Evolutionary conservation across 2,113 vertebrate genomes (phyloP).

Genomic region (Lepus americanus): DNA sequence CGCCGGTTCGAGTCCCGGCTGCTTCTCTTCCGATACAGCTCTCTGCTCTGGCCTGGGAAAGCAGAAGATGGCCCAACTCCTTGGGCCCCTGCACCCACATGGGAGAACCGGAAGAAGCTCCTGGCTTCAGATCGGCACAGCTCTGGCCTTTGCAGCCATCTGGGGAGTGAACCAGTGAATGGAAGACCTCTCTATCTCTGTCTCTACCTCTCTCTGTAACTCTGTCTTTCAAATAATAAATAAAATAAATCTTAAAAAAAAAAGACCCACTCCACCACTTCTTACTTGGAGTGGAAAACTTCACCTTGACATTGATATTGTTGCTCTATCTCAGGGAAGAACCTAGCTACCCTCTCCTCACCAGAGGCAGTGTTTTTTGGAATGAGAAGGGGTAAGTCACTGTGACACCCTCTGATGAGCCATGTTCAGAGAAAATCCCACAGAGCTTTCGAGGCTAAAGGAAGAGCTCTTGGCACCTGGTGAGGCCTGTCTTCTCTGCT

Average conservation of each 20-base stretch:
- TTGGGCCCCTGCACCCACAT: too few relatives aligned
- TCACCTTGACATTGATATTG: not conserved
- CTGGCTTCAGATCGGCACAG: too few relatives aligned
- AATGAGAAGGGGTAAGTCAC: not conserved
- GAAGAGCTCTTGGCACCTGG: not conserved
- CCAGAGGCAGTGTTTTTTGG: not conserved
- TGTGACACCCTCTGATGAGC: not conserved
- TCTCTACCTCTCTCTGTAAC: too few relatives aligned
- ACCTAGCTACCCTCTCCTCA: not conserved
- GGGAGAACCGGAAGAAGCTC: too few relatives aligned
- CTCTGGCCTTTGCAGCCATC: too few relatives aligned
- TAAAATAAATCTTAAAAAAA: not conserved
- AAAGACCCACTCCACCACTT: not conserved
- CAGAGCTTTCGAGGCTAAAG: not conserved
- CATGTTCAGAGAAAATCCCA: not conserved
- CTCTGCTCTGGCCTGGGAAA: too few relatives aligned
- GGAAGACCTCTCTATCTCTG: too few relatives aligned
- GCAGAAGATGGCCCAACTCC: too few relatives aligned
- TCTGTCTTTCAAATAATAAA: too few relatives aligned
- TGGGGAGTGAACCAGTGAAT: too few relatives aligned
- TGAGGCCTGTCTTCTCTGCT: not conserved
- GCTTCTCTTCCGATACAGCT: too few relatives aligned
- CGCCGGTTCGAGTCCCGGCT: too few relatives aligned
- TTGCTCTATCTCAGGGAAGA: not conserved
- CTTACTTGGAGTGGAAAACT: not conserved